Conservation (phyloP, 2,113 vertebrate genomes). For the Boulengeromyrus knoepffleri region DNA sequence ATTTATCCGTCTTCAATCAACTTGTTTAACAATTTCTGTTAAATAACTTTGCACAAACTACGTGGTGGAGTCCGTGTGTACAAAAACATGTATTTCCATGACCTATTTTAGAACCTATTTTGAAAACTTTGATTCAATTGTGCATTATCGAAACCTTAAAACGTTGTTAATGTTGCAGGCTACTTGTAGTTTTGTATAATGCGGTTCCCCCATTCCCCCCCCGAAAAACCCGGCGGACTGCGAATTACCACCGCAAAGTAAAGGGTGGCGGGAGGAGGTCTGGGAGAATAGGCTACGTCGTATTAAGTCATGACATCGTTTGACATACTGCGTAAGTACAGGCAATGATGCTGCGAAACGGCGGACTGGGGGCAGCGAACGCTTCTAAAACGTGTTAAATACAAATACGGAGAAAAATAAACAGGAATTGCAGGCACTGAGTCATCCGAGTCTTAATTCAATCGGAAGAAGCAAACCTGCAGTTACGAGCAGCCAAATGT, state of each 20-base stretch:
- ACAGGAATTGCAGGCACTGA: background rate
- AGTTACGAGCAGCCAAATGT: background rate
- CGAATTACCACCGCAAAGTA: background rate
- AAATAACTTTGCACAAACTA: background rate
- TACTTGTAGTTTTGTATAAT: background rate
- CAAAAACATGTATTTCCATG: background rate
- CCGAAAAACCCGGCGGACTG: background rate
- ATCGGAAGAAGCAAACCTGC: background rate
- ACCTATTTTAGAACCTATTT: background rate
- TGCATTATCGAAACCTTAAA: background rate
- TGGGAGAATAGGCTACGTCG: background rate
- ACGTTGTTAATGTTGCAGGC: background rate
- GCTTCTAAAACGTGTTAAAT: background rate
- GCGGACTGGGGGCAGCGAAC: background rate
- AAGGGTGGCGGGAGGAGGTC: background rate
- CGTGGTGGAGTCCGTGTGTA: background rate
- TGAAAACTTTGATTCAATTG: background rate
- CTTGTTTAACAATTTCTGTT: constrained; percentile 37
- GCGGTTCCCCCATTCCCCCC: background rate
- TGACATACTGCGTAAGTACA: constrained; percentile 10
- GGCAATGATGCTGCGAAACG: background rate
- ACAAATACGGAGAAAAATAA: background rate
- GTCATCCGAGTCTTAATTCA: background rate
- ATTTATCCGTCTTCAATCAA: constrained; percentile 47
- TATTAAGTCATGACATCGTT: background rate